Percentiles rank a stretch among this genome's conserved stretches.
Evolutionary conservation across 2,888 invertebrate genomes (phyloP).

Genomic region (Xanthorhoe spadicearia): DNA sequence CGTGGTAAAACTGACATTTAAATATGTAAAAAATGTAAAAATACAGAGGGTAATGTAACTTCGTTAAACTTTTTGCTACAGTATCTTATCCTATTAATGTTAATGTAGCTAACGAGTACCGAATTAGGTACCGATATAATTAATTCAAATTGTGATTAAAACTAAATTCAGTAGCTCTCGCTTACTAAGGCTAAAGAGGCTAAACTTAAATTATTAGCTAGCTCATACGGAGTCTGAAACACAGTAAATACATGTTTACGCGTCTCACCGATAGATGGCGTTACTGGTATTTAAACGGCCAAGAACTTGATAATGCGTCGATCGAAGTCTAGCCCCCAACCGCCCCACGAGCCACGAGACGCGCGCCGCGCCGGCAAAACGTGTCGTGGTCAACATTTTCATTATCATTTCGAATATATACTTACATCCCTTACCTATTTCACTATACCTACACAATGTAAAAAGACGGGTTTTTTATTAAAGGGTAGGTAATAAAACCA

Average conservation of each 20-base stretch:
- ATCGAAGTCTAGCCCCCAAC: slow-evolving; percentile 31
- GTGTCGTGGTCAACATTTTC: slow-evolving; percentile 33
- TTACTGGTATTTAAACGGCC: slow-evolving; percentile 45
- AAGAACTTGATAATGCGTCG: slow-evolving; percentile 18
- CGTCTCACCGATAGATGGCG: slow-evolving; percentile 57
- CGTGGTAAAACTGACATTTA: no score
- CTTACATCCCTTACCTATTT: not conserved
- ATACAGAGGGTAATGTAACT: no score
- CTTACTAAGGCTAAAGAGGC: slow-evolving; percentile 7
- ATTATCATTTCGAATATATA: slow-evolving; percentile 30
- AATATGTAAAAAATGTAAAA: no score
- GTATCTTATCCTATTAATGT: not conserved
- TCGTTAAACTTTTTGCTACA: no score
- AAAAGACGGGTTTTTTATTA: not conserved
- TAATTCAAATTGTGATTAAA: slow-evolving; percentile 1
- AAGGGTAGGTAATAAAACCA: not conserved
- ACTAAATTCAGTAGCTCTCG: slow-evolving; percentile 11
- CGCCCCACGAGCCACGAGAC: slow-evolving; percentile 14
- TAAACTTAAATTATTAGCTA: slow-evolving; percentile 9
- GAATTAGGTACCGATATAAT: not conserved
- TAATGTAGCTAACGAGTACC: not conserved
- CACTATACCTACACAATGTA: not conserved
- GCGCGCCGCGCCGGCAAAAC: slow-evolving; percentile 31
- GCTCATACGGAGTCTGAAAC: slow-evolving; percentile 6
- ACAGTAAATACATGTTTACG: slow-evolving; percentile 6